Evolutionary conservation across 2,113 vertebrate species (phyloP), one percentile per base, ranked within the genome.

Genomic region (Embiotoca jacksoni): DNA sequence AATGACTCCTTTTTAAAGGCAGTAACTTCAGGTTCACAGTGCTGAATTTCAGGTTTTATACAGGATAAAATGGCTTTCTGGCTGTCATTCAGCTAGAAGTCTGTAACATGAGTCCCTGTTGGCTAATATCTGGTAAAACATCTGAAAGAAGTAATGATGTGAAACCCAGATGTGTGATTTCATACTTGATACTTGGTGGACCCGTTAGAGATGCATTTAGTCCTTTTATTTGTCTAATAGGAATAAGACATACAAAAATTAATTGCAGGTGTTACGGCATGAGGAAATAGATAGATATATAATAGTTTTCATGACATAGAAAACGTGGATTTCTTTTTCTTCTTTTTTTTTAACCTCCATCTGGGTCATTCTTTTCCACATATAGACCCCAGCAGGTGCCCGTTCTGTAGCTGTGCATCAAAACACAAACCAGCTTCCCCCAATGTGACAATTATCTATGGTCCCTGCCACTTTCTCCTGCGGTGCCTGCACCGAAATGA

Each of bases 101-200:
- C 36, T 64, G 9, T 62, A 54, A 57, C 50, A 11, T 11, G 52
- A n/a, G 15, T 81, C 50, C 52, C 32, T 61, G n/a, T 75, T 59
- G 71, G 54, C 31, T 44, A 32, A 81, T 59, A 46, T 33, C 52
- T 46, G 37, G 61, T 61, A 47, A 70, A 78, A 49, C 47, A 65
- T 73, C 23, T 61, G 31, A 0, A 55, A 35, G 8, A 35, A 23
- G 41, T 60, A 32, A 73, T 70, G 35, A 67, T 33, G 50, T 54
- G 61, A 81, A 81, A 75, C 37, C 36, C 55, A 86, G 65, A 87
- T 82, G 75, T 49, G 33, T 39, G 44, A 78, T 76, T 80, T 85
- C 46, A 81, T 55, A 58, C 66, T 66, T 60, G 49, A 46, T 63
- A 59, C 32, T n/a, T 32, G 10, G 37, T 35, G 14, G 63, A 67